phyloP scores from a whole-genome alignment of 2,888 invertebrate genomes.

The Lithophane semibrunnea region DNA sequence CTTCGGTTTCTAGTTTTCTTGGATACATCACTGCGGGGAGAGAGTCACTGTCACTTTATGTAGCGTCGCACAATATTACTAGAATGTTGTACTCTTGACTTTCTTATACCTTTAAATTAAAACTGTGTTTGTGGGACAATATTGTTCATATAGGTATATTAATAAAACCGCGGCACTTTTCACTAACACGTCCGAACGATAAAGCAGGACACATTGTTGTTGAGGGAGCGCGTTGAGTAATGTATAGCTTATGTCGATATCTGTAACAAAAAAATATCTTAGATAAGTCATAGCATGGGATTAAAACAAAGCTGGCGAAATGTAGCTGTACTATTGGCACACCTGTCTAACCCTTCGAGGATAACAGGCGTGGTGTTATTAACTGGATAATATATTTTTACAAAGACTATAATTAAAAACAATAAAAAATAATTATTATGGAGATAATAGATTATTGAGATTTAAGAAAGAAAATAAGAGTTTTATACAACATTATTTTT shows the following conservation, averaged over 20 bases:
- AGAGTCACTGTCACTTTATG: not conserved
- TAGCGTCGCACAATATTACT: not conserved
- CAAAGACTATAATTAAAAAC: too few species aligned
- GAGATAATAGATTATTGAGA: too few species aligned
- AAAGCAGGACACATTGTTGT: not conserved
- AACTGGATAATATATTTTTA: too few species aligned
- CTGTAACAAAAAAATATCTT: constrained; percentile 9
- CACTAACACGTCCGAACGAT: not conserved
- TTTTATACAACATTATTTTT: too few species aligned
- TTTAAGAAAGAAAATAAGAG: too few species aligned
- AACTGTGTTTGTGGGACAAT: not conserved
- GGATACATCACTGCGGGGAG: not conserved
- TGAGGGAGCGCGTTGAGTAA: not conserved
- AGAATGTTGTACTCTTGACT: constrained; percentile 19
- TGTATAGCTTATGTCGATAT: not conserved
- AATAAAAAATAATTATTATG: too few species aligned
- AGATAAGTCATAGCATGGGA: not conserved
- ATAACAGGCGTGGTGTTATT: not conserved
- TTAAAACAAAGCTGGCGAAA: not conserved
- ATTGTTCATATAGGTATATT: not conserved
- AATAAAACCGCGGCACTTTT: not conserved
- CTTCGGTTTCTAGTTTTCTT: constrained; percentile 3
- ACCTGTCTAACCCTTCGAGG: not conserved
- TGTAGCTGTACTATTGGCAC: not conserved
- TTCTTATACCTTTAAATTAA: constrained; percentile 17